A percentile compares a stretch with the other conserved stretches of the same genome.
These are phyloP conservation scores for Sycophaga agraensis DNA, from an alignment of 1,140 invertebrate species.

Conservation along the genomic window DNA sequence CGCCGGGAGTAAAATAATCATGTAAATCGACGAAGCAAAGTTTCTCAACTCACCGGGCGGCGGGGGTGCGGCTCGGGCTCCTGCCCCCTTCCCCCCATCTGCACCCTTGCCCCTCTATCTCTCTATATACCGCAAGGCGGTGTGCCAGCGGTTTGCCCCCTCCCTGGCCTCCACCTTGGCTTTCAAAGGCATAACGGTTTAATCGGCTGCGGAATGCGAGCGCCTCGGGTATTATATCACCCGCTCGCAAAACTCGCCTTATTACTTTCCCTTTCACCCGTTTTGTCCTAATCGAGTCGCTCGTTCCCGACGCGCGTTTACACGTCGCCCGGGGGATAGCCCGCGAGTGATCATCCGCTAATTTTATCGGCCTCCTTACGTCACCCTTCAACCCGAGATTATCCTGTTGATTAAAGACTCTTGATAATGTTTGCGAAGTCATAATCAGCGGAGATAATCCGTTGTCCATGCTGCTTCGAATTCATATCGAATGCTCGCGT, in stretches of 20 bases:
- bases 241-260: slow-evolving; percentile 10
- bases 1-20: slow-evolving; percentile 18
- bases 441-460: too few species aligned
- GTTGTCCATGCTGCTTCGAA: too few species aligned
- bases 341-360: not conserved
- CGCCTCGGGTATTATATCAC: slow-evolving; percentile 1
- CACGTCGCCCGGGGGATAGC: not conserved
- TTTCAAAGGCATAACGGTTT: slow-evolving; percentile 16
- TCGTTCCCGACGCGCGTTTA: not conserved
- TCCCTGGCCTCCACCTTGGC: not conserved
- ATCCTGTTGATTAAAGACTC: not conserved
- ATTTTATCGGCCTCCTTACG: not conserved
- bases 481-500: too few species aligned
- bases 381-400: too few species aligned
- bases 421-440: not conserved
- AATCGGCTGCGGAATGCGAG: slow-evolving; percentile 19
- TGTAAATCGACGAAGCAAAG: slow-evolving; percentile 24
- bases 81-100: not conserved
- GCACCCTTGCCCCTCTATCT: not conserved
- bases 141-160: not conserved
- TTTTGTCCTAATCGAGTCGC: slow-evolving; percentile 11
- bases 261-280: slow-evolving; percentile 25
- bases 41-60: slow-evolving; percentile 8
- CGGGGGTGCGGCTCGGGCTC: too few species aligned
- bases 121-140: not conserved